Base-by-base conservation (phyloP, 2,797 vertebrate species). In the Champsocephalus esox region DNA sequence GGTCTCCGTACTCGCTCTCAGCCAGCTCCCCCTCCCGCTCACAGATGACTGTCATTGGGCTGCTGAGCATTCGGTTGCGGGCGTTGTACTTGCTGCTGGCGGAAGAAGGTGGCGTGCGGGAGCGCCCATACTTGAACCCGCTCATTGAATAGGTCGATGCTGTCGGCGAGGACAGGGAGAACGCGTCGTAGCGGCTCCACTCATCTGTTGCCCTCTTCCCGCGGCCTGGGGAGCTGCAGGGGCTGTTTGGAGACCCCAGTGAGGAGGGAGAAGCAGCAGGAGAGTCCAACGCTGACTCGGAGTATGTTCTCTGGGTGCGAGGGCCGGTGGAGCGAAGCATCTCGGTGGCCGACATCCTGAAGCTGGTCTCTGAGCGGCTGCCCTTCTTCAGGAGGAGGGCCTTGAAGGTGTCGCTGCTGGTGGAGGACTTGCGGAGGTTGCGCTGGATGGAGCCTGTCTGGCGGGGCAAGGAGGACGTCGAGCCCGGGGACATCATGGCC, bases 351-450 rank as follows among this genome's bases (percentile, higher is more conserved):
- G 98, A 99, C 97, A 99, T 99, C 48, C 98, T 96, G 75, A 97
- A 97, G 19, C 97, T 95, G 90, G 94, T 94, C 84, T 99, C 98
- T 0, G 97, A 92, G 52, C 97, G 97, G 66, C 97, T 99, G 41
- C 98, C 98, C 59, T 99, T 99, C 87, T 96, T 98, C 48, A 99
- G 94, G 70, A 99, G 93, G 43, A 99, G 94, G 14, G 98, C 98
- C 86, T 99, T 99, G 94, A 99, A 99, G 82, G 93, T 97, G 94
- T 99, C 98, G 0, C 97, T 99, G 95, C 98, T 99, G 90, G 98
- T 99, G 86, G 94, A 94, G 44, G 97, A 97, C 89, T 97, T 99
- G 41, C 98, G 97, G 50, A 99, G 58, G 19, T 92, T 96, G 52
- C 98, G 95, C 93, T 99, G 98, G 88, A 99, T 98, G 4, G 97